A percentile compares a stretch with the other conserved stretches of the same genome.
Evolutionary conservation across 2,888 invertebrate genomes (phyloP).

Genomic region (Drosophila neotestacea): DNA sequence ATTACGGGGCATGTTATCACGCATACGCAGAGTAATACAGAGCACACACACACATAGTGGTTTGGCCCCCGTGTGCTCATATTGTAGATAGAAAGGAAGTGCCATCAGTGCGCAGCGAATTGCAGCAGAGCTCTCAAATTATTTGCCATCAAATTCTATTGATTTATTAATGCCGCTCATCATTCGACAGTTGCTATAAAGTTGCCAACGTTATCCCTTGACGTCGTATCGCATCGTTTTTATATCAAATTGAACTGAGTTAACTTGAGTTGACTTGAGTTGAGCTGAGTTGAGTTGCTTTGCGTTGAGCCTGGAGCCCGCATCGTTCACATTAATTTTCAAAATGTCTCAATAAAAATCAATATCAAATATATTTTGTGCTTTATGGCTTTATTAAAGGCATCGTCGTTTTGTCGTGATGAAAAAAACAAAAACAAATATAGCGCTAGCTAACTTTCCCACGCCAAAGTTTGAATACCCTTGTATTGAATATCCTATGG

Average conservation of each 20-base stretch:
- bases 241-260: constrained; percentile 9
- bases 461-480: too few species aligned
- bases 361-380: constrained; percentile 61
- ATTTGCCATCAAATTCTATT: constrained; percentile 74
- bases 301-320: constrained; percentile 23
- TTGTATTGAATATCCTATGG: too few species aligned
- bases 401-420: constrained; percentile 2
- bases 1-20: constrained; percentile 32
- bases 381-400: constrained; percentile 60
- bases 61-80: too few species aligned
- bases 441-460: too few species aligned
- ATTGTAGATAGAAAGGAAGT: not conserved
- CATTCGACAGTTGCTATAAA: constrained; percentile 59
- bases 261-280: not conserved
- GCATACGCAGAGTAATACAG: constrained; percentile 41
- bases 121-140: constrained; percentile 54
- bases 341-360: constrained; percentile 77
- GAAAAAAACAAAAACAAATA: not conserved
- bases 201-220: constrained; percentile 24
- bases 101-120: constrained; percentile 38
- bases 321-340: constrained; percentile 61
- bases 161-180: constrained; percentile 75
- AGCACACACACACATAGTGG: not conserved
- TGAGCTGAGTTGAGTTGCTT: not conserved
- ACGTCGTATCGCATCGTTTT: constrained; percentile 7